A percentile compares a stretch with the other conserved stretches of the same genome.
Conservation (phyloP, 1,140 invertebrate species). For the Anadara kagoshimensis region DNA sequence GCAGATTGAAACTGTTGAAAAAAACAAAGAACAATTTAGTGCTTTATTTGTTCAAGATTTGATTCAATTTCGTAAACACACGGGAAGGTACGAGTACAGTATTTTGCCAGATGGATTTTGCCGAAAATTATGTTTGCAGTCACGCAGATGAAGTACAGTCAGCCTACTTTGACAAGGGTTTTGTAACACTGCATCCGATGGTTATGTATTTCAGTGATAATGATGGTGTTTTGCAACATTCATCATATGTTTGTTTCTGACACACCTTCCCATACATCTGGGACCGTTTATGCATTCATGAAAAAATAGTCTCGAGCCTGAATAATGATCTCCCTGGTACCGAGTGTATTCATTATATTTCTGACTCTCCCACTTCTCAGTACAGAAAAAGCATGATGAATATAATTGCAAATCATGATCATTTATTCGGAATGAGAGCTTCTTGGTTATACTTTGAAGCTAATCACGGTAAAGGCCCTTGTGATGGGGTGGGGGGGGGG, state of each 20-base stretch:
- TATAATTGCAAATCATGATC: conserved; percentile 3
- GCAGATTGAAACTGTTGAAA: no score
- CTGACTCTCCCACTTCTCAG: conserved; percentile 35
- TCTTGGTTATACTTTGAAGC: conserved; percentile 37
- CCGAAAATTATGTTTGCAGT: conserved; percentile 40
- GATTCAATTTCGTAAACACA: no score
- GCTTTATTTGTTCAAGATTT: no score
- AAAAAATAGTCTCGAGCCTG: conserved; percentile 13
- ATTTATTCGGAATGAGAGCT: neutral
- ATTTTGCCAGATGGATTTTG: conserved; percentile 33
- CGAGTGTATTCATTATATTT: conserved; percentile 36
- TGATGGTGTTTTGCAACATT: conserved; percentile 15
- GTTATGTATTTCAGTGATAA: conserved; percentile 18
- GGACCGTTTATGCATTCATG: conserved; percentile 31
- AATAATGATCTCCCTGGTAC: conserved; percentile 9
- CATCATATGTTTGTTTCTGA: conserved; percentile 36
- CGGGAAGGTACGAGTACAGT: no score
- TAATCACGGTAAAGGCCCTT: conserved; percentile 33
- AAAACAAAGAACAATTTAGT: no score
- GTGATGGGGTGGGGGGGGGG: conserved; percentile 41
- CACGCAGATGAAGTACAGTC: conserved; percentile 35
- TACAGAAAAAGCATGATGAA: conserved; percentile 25
- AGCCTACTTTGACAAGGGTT: conserved; percentile 29
- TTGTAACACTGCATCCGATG: conserved; percentile 39
- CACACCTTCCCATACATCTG: conserved; percentile 26